Conservation (phyloP, 2,888 invertebrate species). For the Galerucella nymphaeae region DNA sequence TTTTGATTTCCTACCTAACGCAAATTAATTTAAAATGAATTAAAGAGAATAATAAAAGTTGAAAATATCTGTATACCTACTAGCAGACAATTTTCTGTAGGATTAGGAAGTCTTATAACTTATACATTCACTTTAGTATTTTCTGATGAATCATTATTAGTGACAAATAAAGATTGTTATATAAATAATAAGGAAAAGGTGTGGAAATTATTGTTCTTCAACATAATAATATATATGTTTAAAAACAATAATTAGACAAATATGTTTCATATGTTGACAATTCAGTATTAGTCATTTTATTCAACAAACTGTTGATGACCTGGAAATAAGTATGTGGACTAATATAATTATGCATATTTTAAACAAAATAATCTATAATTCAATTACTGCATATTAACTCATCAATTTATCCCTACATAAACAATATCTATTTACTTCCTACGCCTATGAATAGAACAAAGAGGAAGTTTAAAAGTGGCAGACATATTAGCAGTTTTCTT, state of each 20-base stretch:
- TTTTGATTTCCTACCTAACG: background rate
- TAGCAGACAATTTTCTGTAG: too few species aligned
- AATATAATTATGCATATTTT: background rate
- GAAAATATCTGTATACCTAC: too few species aligned
- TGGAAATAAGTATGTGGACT: background rate
- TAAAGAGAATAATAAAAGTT: too few species aligned
- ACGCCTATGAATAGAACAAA: constrained; percentile 20
- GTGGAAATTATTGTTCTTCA: too few species aligned
- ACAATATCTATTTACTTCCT: constrained; percentile 1
- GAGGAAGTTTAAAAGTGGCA: background rate
- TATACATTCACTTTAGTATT: too few species aligned
- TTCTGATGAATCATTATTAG: too few species aligned
- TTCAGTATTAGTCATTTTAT: background rate
- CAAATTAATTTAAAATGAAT: too few species aligned
- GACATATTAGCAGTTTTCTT: background rate
- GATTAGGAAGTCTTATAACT: too few species aligned
- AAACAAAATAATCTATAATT: background rate
- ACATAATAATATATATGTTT: too few species aligned
- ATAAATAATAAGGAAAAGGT: too few species aligned
- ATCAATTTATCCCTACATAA: background rate
- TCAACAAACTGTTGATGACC: background rate
- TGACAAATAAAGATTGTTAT: too few species aligned
- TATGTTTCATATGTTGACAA: background rate
- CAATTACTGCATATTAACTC: background rate
- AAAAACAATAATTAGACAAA: background rate